Conservation (phyloP, 2,113 vertebrate genomes). For the Catagonus wagneri region DNA sequence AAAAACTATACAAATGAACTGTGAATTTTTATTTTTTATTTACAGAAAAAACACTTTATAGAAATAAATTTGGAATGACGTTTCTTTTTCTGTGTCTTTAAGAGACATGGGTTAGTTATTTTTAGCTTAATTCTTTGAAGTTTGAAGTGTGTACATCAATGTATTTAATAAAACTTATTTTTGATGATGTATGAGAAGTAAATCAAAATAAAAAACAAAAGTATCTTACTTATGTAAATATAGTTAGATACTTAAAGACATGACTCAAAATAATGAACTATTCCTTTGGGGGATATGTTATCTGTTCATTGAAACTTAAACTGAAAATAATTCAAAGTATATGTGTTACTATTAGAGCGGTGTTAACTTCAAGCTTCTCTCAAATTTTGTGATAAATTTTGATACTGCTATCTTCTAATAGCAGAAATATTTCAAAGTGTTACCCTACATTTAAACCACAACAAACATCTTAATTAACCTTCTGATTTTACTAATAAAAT, state of each 20-base stretch:
- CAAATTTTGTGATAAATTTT: constrained; percentile 43
- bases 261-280: constrained; percentile 28
- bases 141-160: neutral
- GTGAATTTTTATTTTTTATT: neutral
- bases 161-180: constrained; percentile 34
- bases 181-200: neutral
- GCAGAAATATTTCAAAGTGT: neutral
- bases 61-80: neutral
- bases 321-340: constrained; percentile 31
- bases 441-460: constrained; percentile 37
- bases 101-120: neutral
- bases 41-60: neutral
- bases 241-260: constrained; percentile 42
- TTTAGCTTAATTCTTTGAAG: neutral
- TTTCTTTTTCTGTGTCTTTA: constrained; percentile 4
- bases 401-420: constrained; percentile 20
- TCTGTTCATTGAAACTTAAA: constrained; percentile 19
- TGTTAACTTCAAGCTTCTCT: constrained; percentile 10
- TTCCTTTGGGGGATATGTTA: neutral
- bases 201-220: constrained; percentile 18
- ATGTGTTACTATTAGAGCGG: neutral
- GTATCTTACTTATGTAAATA: neutral
- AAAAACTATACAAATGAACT: neutral
- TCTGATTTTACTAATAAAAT: neutral
- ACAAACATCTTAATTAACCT: neutral